Percentiles rank a stretch among this genome's conserved stretches.
These are phyloP conservation scores for Falco cherrug DNA, from an alignment of 2,797 vertebrate species.

Conservation along the genomic window DNA sequence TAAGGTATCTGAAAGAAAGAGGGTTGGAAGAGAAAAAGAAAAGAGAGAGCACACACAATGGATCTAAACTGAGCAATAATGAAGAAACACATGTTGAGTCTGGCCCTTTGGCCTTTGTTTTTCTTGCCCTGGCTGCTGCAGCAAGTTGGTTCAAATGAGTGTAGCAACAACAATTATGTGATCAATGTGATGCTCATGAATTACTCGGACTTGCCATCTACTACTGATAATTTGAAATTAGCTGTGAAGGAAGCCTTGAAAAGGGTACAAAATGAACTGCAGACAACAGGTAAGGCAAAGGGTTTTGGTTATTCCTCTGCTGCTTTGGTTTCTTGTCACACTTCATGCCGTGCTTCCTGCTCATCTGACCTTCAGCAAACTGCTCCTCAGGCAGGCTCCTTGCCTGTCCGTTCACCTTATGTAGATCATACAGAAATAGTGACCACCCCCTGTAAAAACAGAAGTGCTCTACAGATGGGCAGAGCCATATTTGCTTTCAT, in stretches of 20 bases:
- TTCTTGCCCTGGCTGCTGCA: not conserved
- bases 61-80: slow-evolving; percentile 51
- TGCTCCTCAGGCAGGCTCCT: not conserved
- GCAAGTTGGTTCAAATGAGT: not conserved
- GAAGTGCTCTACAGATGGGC: not conserved
- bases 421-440: not conserved
- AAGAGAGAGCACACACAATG: not conserved
- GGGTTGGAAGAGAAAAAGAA: not conserved
- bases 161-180: slow-evolving; percentile 59
- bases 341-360: not conserved
- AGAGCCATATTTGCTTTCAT: not conserved
- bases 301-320: not conserved
- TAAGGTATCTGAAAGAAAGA: not conserved
- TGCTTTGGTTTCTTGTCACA: not conserved
- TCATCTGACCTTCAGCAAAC: not conserved
- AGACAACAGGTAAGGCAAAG: slow-evolving; percentile 28
- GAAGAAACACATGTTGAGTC: slow-evolving; percentile 12
- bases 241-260: slow-evolving; percentile 79
- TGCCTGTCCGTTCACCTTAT: not conserved
- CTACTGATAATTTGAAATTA: slow-evolving; percentile 60
- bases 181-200: slow-evolving; percentile 91
- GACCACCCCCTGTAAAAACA: not conserved
- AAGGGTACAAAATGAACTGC: slow-evolving; percentile 73
- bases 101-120: slow-evolving; percentile 60
- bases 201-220: slow-evolving; percentile 79